Conservation (phyloP, 2,888 invertebrate species). For the Alviniconcha strummeri region DNA sequence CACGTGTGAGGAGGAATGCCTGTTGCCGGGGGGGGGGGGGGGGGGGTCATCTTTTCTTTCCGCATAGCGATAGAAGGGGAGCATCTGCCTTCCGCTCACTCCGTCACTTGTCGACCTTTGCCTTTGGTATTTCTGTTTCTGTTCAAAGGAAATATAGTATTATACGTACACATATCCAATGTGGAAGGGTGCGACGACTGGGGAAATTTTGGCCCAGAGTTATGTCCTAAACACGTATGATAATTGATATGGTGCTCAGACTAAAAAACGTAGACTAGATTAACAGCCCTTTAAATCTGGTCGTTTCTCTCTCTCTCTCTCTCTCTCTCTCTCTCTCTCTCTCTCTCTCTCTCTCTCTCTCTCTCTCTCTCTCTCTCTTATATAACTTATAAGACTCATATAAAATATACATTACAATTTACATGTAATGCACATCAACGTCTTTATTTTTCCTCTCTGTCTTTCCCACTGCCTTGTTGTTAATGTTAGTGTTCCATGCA, state of each 20-base stretch:
- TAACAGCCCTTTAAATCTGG: neutral
- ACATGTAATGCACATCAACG: too few species aligned
- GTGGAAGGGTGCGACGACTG: neutral
- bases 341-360: slow-evolving; percentile 28
- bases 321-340: slow-evolving; percentile 34
- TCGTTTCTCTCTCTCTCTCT: slow-evolving; percentile 24
- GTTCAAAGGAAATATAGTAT: neutral
- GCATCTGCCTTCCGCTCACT: too few species aligned
- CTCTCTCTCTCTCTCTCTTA: slow-evolving; percentile 18
- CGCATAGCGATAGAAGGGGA: too few species aligned
- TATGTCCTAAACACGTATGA: too few species aligned
- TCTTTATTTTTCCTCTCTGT: neutral
- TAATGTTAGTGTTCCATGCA: neutral
- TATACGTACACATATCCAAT: neutral
- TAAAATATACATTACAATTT: too few species aligned
- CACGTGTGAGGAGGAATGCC: too few species aligned
- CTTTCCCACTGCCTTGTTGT: neutral
- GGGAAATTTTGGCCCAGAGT: too few species aligned
- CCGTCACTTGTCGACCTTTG: too few species aligned
- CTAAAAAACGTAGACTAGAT: neutral
- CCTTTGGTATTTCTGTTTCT: too few species aligned
- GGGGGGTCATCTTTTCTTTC: too few species aligned
- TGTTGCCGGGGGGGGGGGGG: too few species aligned
- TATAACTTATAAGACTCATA: neutral
- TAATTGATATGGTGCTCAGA: too few species aligned